Base-by-base conservation (phyloP, 1,140 invertebrate species). In the Cotesia typhae region DNA sequence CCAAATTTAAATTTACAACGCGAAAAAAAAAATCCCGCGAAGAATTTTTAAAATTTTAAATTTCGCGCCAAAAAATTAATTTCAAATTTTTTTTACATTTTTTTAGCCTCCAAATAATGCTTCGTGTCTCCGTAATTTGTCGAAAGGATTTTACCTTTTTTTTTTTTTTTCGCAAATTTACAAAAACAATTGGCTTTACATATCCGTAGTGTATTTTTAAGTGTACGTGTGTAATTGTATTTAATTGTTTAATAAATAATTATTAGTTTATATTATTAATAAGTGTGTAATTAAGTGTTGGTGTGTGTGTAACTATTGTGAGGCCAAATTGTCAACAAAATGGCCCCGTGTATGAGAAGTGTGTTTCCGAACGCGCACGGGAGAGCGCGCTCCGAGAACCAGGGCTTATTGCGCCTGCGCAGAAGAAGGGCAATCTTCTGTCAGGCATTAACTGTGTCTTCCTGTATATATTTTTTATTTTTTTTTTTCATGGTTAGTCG, bases 161-260 rank as follows among this genome's bases (percentile, higher is more conserved):
- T 74, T 17, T 17, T 17, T 67, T 71, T 63, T 83, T 83, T 81
- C 70, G 76, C 64, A 70, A 84, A 87, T 87, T 87, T 87, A 87
- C 86, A 87, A 87, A 87, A 87, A 81, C 78, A 87, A 87, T 87
- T 87, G 85, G 84, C 86, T 87, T 87, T 87, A 87, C 86, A 87
- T 87, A 87, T 87, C 86, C 86, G 86, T 87, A 87, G 83, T 85
- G 84, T 85, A 80, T 85, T 77, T 60, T 78, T 75, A 52, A 66
- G n/a, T 51, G 17, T 78, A 75, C 67, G 1, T 70, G 74, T 75
- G 73, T 77, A 77, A 74, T 51, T 74, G 71, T 75, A 51, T 35
- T 70, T 55, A 10, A 47, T 65, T 60, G 28, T 59, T 66, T 70
- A 65, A 60, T 74, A 74, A 69, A n/a, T 74, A 73, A 82, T 76